phyloP scores from a whole-genome alignment of 1,140 invertebrate genomes.

The Eumeta japonica region DNA sequence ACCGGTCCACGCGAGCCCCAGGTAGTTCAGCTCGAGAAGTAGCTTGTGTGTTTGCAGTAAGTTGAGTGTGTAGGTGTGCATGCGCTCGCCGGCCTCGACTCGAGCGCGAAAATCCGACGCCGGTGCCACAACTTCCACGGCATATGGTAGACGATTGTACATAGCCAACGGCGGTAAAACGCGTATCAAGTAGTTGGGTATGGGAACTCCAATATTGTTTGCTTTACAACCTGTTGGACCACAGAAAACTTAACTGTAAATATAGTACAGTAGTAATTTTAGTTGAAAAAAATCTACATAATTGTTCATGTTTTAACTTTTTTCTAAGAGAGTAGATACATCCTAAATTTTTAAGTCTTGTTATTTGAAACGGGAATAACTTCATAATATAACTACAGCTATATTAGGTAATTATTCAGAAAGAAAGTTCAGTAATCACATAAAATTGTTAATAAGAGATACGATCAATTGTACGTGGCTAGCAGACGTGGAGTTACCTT shows the following conservation, averaged over 20 bases:
- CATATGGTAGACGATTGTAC: constrained; percentile 75
- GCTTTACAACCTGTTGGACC: constrained; percentile 28
- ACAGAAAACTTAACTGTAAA: not conserved
- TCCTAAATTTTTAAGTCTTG: too few species aligned
- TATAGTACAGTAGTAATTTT: not conserved
- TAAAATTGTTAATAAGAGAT: too few species aligned
- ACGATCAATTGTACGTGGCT: too few species aligned
- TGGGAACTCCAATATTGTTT: constrained; percentile 48
- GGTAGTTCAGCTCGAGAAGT: constrained; percentile 67
- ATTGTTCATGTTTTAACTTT: constrained; percentile 7
- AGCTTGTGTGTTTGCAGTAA: constrained; percentile 61
- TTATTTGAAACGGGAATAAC: too few species aligned
- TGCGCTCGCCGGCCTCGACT: constrained; percentile 71
- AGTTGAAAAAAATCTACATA: constrained; percentile 11
- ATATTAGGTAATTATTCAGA: too few species aligned
- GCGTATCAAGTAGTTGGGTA: constrained; percentile 73
- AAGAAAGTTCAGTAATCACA: too few species aligned
- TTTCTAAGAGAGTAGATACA: too few species aligned
- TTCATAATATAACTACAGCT: too few species aligned
- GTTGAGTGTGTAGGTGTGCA: constrained; percentile 67
- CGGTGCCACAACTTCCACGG: constrained; percentile 59
- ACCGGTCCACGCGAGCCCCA: constrained; percentile 70
- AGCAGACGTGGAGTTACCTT: too few species aligned
- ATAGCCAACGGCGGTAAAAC: constrained; percentile 72
- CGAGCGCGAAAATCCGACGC: constrained; percentile 54